Percentiles rank a stretch among this genome's conserved stretches.
Conservation (phyloP, 37 sponge, comb jelly and placozoan genomes). For the Ephydatia muelleri region DNA sequence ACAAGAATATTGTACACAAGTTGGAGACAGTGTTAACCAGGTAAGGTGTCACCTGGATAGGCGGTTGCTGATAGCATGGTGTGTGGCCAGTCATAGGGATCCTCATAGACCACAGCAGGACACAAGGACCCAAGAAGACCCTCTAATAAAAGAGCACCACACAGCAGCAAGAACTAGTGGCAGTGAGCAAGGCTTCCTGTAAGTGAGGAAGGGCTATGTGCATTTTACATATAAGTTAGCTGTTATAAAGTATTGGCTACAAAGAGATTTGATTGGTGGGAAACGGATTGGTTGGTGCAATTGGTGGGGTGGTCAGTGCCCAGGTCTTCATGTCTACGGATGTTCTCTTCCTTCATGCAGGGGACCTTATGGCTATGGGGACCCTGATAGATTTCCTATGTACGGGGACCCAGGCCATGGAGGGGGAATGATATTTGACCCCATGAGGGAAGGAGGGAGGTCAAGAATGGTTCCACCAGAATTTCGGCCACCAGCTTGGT, state of each 20-base stretch:
- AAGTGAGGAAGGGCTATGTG: too few relatives aligned
- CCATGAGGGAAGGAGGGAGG: slow-evolving; percentile 55
- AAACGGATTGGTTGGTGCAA: too few relatives aligned
- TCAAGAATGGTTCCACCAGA: slow-evolving; percentile 3
- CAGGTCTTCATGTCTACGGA: too few relatives aligned
- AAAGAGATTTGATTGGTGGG: background rate
- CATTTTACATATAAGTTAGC: too few relatives aligned
- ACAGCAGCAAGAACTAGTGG: background rate
- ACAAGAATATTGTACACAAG: slow-evolving; percentile 49
- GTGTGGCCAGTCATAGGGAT: background rate
- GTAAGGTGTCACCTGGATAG: background rate
- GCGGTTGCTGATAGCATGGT: background rate
- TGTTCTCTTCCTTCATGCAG: too few relatives aligned
- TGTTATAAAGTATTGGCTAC: too few relatives aligned
- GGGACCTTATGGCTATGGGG: slow-evolving; percentile 49
- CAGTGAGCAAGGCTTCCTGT: slow-evolving; percentile 25
- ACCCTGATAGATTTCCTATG: slow-evolving; percentile 44
- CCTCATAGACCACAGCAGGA: background rate
- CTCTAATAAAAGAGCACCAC: background rate
- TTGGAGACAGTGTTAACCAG: background rate
- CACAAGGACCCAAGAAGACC: background rate
- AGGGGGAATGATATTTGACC: slow-evolving; percentile 81
- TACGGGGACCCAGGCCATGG: slow-evolving; percentile 11
- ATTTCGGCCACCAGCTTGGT: slow-evolving; percentile 39
- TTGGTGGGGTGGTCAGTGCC: too few relatives aligned